These are phyloP conservation scores for Leucophenga maculata DNA, from an alignment of 2,888 invertebrate species.

Conservation along the genomic window DNA sequence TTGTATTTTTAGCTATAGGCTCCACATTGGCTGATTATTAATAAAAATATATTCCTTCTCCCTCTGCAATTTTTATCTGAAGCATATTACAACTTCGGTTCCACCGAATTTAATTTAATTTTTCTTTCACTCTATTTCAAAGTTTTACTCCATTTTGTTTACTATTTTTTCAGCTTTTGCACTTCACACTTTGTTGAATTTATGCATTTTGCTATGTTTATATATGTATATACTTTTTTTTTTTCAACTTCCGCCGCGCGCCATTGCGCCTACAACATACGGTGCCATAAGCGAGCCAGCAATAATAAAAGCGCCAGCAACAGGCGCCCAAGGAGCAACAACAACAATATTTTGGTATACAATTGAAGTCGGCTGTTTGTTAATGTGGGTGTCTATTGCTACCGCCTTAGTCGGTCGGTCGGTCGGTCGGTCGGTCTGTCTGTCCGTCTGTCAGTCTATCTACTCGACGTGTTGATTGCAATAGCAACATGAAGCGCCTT, in stretches of 20 bases:
- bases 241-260: not conserved
- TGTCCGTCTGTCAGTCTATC: constrained; percentile 51
- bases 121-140: constrained; percentile 37
- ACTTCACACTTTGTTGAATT: constrained; percentile 14
- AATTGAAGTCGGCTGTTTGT: not conserved
- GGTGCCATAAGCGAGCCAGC: not conserved
- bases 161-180: constrained; percentile 19
- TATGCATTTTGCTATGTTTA: constrained; percentile 21
- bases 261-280: constrained; percentile 4
- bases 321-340: constrained; percentile 4
- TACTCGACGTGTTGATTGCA: constrained; percentile 45
- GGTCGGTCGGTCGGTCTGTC: constrained; percentile 45
- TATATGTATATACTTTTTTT: not conserved
- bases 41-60: too few species aligned
- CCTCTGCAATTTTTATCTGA: not conserved
- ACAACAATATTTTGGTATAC: not conserved
- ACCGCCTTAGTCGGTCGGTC: constrained; percentile 35
- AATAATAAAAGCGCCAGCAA: not conserved
- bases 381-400: constrained; percentile 34
- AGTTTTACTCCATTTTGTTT: constrained; percentile 34
- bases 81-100: too few species aligned
- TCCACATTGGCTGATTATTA: too few species aligned
- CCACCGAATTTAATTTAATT: too few species aligned
- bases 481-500: constrained; percentile 14
- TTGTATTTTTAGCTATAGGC: too few species aligned